These are phyloP conservation scores for Melolontha melolontha DNA, from an alignment of 2,888 invertebrate species.

Conservation along the genomic window DNA sequence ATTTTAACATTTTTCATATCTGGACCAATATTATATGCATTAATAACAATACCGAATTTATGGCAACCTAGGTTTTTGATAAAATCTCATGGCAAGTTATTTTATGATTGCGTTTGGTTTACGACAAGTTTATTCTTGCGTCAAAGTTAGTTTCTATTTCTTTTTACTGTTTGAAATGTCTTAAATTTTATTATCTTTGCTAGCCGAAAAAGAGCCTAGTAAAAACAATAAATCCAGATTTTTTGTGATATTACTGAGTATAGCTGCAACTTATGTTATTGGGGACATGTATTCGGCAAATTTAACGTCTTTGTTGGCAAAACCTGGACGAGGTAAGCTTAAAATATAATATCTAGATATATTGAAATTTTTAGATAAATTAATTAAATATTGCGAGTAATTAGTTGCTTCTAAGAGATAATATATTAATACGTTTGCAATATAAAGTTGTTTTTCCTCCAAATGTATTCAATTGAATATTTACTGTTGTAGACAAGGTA, in stretches of 20 bases:
- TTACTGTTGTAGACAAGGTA: too few species aligned
- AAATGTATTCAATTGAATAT: too few species aligned
- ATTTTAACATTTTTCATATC: conserved; percentile 74
- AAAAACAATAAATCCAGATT: conserved; percentile 76
- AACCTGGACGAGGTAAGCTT: conserved; percentile 71
- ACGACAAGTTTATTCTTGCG: conserved; percentile 77
- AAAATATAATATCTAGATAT: not conserved
- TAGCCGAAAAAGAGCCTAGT: conserved; percentile 72
- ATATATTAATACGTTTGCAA: too few species aligned
- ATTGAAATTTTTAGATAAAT: not conserved
- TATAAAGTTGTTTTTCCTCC: too few species aligned
- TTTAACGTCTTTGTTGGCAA: conserved; percentile 78
- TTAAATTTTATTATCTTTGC: conserved; percentile 47
- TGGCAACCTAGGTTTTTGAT: conserved; percentile 67
- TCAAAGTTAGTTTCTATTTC: conserved; percentile 70
- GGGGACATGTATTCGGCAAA: conserved; percentile 85
- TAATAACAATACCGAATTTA: conserved; percentile 73
- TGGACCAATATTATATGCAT: conserved; percentile 77
- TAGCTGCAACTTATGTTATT: conserved; percentile 83
- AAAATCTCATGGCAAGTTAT: conserved; percentile 60
- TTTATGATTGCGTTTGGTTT: conserved; percentile 79
- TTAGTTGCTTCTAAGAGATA: too few species aligned
- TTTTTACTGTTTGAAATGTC: not conserved
- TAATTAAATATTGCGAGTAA: too few species aligned
- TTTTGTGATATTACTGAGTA: conserved; percentile 76